Conservation (phyloP, 1,140 invertebrate species). For the Octopus bimaculoides region DNA sequence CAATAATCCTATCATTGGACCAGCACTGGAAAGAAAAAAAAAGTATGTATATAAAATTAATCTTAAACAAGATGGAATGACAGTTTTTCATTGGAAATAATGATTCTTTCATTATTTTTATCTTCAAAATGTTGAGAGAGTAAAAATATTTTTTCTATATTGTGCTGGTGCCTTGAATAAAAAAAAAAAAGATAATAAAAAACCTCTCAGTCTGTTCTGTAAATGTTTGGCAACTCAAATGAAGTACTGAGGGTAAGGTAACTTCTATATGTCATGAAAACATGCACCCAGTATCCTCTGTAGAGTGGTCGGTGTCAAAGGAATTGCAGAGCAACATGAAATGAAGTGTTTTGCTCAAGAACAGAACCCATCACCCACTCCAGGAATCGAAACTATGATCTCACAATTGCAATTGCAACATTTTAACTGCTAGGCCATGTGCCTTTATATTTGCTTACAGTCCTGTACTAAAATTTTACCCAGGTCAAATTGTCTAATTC, state of each 20-base stretch:
- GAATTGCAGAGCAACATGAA: too few species aligned
- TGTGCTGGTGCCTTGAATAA: not conserved
- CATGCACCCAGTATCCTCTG: too few species aligned
- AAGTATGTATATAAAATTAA: not conserved
- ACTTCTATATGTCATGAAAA: too few species aligned
- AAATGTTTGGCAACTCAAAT: not conserved
- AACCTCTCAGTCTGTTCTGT: not conserved
- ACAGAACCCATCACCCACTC: too few species aligned
- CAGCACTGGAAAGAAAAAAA: constrained; percentile 57
- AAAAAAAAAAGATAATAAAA: not conserved
- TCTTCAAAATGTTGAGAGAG: not conserved
- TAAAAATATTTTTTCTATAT: not conserved
- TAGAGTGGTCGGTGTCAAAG: too few species aligned
- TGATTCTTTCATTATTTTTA: not conserved
- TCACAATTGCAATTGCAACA: too few species aligned
- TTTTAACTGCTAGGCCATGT: too few species aligned
- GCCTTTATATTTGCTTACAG: too few species aligned
- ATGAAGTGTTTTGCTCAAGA: too few species aligned
- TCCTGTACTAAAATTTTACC: too few species aligned
- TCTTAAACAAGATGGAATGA: not conserved
- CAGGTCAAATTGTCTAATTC: not conserved
- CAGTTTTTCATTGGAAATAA: not conserved
- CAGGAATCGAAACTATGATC: too few species aligned
- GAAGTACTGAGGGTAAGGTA: too few species aligned
- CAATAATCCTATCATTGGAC: constrained; percentile 49